phyloP scores from a whole-genome alignment of 1,140 invertebrate genomes.

The Ips typographus region DNA sequence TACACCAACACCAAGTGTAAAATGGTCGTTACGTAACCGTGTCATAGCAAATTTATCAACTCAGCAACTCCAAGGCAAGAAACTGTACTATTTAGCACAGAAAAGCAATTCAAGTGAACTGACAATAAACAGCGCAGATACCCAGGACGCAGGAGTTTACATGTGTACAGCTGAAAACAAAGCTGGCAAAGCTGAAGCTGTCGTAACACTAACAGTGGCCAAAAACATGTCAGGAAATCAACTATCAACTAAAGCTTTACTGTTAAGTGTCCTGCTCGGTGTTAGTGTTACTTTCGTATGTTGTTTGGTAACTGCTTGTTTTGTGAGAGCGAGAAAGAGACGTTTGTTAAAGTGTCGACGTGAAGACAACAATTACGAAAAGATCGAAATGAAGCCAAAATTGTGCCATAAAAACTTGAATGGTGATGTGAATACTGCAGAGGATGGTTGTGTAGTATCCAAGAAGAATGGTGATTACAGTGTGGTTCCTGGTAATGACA shows the following conservation, averaged over 20 bases:
- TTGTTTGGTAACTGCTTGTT: slow-evolving; percentile 62
- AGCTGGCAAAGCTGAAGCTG: slow-evolving; percentile 70
- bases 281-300: slow-evolving; percentile 59
- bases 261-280: slow-evolving; percentile 61
- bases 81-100: slow-evolving; percentile 57
- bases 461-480: slow-evolving; percentile 68
- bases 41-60: slow-evolving; percentile 56
- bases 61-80: slow-evolving; percentile 52
- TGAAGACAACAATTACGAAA: slow-evolving; percentile 70
- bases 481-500: slow-evolving; percentile 66
- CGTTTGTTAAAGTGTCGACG: slow-evolving; percentile 49
- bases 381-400: slow-evolving; percentile 70
- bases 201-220: slow-evolving; percentile 68
- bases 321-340: slow-evolving; percentile 57
- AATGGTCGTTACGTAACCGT: slow-evolving; percentile 58
- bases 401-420: slow-evolving; percentile 48
- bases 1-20: slow-evolving; percentile 66
- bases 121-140: slow-evolving; percentile 68
- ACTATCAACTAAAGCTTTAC: slow-evolving; percentile 57
- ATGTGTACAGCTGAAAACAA: slow-evolving; percentile 75
- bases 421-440: slow-evolving; percentile 31
- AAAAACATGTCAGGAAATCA: slow-evolving; percentile 53
- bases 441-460: slow-evolving; percentile 48
- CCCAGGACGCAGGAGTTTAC: slow-evolving; percentile 72
- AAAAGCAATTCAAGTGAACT: slow-evolving; percentile 63